Percentiles rank a stretch among this genome's conserved stretches.
Conservation (phyloP, 2,888 invertebrate species). For the Brenthis daphne region DNA sequence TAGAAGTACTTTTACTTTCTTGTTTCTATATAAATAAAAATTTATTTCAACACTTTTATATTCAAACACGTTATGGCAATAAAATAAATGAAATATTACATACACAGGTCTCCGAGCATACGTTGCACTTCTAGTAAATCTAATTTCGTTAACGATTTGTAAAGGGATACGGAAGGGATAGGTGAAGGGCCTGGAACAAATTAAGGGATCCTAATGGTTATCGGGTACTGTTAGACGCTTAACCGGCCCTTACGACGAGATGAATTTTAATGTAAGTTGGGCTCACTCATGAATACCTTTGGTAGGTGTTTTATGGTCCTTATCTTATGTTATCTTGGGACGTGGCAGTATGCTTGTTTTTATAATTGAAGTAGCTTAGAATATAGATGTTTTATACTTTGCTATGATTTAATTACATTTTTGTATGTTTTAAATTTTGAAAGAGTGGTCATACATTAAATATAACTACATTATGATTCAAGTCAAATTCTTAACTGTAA, state of each 20-base stretch:
- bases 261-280: constrained; percentile 74
- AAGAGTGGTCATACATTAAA: background rate
- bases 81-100: background rate
- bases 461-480: background rate
- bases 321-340: constrained; percentile 32
- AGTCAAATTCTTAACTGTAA: too few species aligned
- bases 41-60: too few species aligned
- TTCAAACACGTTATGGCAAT: background rate
- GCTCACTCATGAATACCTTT: constrained; percentile 40
- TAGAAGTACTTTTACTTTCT: too few species aligned
- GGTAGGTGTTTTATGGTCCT: constrained; percentile 35
- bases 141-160: constrained; percentile 69
- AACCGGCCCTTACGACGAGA: constrained; percentile 68
- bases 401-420: constrained; percentile 1
- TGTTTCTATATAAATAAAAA: too few species aligned
- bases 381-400: background rate
- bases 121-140: constrained; percentile 50
- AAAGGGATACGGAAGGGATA: constrained; percentile 79
- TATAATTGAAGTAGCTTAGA: constrained; percentile 17
- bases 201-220: constrained; percentile 81
- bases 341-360: constrained; percentile 16
- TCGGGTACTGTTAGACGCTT: constrained; percentile 68
- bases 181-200: constrained; percentile 77
- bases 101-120: background rate
- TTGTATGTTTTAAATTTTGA: background rate